Conservation (phyloP, 2,113 vertebrate species). For the Lontra canadensis region DNA sequence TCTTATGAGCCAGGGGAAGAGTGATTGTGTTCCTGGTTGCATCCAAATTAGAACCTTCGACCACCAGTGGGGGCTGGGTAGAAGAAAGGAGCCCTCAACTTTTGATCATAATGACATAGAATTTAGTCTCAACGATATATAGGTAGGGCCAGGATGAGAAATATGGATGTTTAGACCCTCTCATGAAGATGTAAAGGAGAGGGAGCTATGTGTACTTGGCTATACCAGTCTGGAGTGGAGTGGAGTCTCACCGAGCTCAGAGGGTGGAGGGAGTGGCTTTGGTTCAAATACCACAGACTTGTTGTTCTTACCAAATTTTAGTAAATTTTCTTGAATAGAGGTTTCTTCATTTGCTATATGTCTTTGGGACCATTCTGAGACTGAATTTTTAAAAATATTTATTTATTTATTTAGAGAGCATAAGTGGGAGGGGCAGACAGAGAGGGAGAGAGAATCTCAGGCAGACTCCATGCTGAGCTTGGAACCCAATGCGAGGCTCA, state of each 20-base stretch:
- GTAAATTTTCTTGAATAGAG: neutral
- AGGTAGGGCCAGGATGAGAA: neutral
- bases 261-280: neutral
- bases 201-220: neutral
- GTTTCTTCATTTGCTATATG: neutral
- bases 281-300: neutral
- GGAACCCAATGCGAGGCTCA: neutral
- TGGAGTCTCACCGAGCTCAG: neutral
- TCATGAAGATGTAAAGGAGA: neutral
- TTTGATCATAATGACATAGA: neutral
- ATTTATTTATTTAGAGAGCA: neutral
- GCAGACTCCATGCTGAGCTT: neutral
- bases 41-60: neutral
- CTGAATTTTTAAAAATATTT: neutral
- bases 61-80: neutral
- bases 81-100: neutral
- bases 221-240: neutral
- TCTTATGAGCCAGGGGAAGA: neutral
- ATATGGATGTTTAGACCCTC: neutral
- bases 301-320: neutral
- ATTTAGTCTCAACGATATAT: neutral
- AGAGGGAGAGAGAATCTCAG: neutral
- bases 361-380: neutral
- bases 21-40: neutral
- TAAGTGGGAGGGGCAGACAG: neutral